These are phyloP conservation scores for Ochotona curzoniae DNA, from an alignment of 2,113 vertebrate genomes.

Conservation along the genomic window DNA sequence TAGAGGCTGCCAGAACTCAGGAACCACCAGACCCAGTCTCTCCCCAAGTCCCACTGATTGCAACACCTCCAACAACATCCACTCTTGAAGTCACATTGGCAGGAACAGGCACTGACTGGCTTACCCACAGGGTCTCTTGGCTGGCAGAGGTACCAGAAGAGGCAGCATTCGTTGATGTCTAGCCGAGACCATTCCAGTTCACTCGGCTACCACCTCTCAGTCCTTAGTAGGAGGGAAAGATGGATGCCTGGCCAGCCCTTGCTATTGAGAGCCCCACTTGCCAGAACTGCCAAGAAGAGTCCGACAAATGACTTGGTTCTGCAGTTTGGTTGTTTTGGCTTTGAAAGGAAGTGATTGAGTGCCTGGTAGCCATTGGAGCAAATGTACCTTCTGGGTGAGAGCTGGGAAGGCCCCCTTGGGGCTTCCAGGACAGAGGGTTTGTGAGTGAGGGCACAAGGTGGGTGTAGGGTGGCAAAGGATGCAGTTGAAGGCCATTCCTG, in stretches of 20 bases:
- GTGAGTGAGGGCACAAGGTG: not conserved
- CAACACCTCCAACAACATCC: not conserved
- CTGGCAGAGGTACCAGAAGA: not conserved
- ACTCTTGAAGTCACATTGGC: not conserved
- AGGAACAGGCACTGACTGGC: not conserved
- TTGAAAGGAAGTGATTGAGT: not conserved
- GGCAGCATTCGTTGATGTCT: not conserved
- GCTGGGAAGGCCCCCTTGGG: not conserved
- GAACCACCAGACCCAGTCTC: too few relatives aligned
- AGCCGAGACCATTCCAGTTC: rapidly evolving
- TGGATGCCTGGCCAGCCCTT: rapidly evolving
- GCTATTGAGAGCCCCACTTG: rapidly evolving
- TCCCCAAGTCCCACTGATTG: not conserved
- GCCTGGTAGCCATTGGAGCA: not conserved
- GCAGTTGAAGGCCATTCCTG: not conserved
- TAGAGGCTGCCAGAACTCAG: not conserved
- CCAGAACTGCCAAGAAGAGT: too few relatives aligned
- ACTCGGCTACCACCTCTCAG: not conserved
- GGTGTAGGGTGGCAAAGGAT: not conserved
- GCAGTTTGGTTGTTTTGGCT: not conserved
- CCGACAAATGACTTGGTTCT: too few relatives aligned
- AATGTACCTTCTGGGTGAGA: not conserved
- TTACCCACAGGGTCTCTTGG: not conserved
- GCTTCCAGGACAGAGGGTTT: not conserved
- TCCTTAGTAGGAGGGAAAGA: not conserved